phyloP scores from a whole-genome alignment of 2,797 vertebrate species.

The Megaceryle alcyon region DNA sequence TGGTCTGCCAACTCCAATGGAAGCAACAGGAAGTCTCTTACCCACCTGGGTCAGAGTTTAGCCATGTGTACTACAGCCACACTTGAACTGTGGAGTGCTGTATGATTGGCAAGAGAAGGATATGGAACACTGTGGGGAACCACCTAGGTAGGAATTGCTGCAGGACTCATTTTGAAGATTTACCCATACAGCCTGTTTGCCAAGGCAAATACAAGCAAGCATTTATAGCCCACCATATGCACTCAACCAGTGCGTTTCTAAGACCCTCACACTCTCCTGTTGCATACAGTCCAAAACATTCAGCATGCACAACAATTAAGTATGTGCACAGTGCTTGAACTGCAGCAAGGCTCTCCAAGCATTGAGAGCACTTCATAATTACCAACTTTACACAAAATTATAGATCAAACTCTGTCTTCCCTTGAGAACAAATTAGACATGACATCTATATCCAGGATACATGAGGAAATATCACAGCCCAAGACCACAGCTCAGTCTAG shows the following conservation, averaged over 20 bases:
- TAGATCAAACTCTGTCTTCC: neutral
- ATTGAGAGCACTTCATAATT: neutral
- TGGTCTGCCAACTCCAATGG: neutral
- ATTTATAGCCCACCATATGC: neutral
- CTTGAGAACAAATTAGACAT: neutral
- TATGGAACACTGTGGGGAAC: neutral
- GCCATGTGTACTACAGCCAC: neutral
- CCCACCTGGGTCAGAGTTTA: neutral
- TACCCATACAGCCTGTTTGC: neutral
- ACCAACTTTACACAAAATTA: neutral
- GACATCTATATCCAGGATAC: neutral
- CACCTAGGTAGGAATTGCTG: neutral
- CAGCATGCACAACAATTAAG: neutral
- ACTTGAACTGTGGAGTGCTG: neutral
- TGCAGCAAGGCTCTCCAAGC: neutral
- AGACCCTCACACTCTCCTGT: neutral
- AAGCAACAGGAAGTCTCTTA: neutral
- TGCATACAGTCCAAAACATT: neutral
- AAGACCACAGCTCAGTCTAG: neutral
- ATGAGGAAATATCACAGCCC: neutral
- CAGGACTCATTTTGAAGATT: neutral
- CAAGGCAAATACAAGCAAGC: neutral
- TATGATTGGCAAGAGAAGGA: neutral
- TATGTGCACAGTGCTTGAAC: neutral
- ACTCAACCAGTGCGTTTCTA: neutral